Conservation (phyloP, 2,113 vertebrate genomes). For the Lipophrys pholis region DNA sequence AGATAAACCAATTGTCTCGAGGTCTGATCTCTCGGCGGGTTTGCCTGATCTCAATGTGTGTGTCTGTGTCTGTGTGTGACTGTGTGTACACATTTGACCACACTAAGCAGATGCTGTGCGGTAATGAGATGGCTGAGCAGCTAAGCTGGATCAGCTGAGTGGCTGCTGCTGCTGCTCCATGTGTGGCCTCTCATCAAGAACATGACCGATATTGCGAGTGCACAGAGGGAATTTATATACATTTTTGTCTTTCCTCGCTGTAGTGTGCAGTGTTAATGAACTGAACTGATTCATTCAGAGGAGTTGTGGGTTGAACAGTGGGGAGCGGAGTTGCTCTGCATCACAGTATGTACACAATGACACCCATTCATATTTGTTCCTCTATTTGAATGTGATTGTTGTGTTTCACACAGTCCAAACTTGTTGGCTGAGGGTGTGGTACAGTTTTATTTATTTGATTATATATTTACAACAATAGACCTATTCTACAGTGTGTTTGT, state of each 20-base stretch:
- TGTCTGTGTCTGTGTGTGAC: not conserved
- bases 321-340: constrained; percentile 36
- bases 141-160: constrained; percentile 78
- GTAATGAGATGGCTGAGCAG: constrained; percentile 69
- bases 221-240: constrained; percentile 6
- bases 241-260: constrained; percentile 11
- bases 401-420: constrained; percentile 61
- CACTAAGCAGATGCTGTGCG: constrained; percentile 68
- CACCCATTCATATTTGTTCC: constrained; percentile 72
- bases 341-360: constrained; percentile 73
- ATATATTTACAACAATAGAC: constrained; percentile 49
- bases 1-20: constrained; percentile 47
- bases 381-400: constrained; percentile 72
- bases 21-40: constrained; percentile 43
- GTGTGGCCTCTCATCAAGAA: constrained; percentile 47
- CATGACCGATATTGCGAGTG: constrained; percentile 11
- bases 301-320: constrained; percentile 44
- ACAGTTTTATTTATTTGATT: constrained; percentile 39
- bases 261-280: constrained; percentile 26
- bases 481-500: constrained; percentile 37
- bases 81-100: constrained; percentile 12
- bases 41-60: not conserved
- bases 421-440: constrained; percentile 55
- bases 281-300: constrained; percentile 36
- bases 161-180: constrained; percentile 46